phyloP scores from a whole-genome alignment of 2,797 vertebrate species.

The Pangasius larnaudii region DNA sequence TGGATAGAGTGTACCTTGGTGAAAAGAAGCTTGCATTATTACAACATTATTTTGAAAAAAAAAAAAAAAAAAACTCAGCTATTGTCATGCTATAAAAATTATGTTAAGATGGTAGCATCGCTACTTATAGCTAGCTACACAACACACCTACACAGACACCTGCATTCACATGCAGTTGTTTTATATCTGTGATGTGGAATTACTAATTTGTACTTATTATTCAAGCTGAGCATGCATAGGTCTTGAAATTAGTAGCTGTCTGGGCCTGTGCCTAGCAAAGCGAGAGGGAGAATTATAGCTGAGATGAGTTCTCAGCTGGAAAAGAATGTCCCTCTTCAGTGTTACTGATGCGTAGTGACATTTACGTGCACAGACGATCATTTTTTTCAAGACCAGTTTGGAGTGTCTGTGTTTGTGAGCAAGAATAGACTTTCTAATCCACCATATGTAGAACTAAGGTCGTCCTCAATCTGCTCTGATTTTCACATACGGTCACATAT shows the following conservation, averaged over 20 bases:
- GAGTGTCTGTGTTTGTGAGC: not conserved
- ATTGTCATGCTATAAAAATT: not conserved
- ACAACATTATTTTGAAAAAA: not conserved
- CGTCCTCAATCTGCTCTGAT: slow-evolving; percentile 18
- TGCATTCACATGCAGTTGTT: not conserved
- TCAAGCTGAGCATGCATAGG: not conserved
- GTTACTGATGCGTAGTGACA: slow-evolving; percentile 46
- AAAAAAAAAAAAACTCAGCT: not conserved
- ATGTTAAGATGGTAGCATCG: not conserved
- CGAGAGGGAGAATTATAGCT: slow-evolving; percentile 8
- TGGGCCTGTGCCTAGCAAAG: not conserved
- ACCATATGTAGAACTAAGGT: not conserved
- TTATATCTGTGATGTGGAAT: not conserved
- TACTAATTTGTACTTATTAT: not conserved
- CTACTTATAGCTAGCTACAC: not conserved
- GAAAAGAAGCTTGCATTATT: not conserved
- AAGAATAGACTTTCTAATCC: slow-evolving; percentile 1
- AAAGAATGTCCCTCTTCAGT: not conserved
- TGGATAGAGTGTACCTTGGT: not conserved
- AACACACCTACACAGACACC: not conserved
- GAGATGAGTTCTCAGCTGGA: slow-evolving; percentile 29
- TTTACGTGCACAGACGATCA: slow-evolving; percentile 31
- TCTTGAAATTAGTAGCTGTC: not conserved
- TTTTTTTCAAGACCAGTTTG: slow-evolving; percentile 2
- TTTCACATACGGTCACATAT: slow-evolving; percentile 24